Evolutionary conservation across 2,113 vertebrate species (phyloP).

Genomic region (Brachypteracias leptosomus): DNA sequence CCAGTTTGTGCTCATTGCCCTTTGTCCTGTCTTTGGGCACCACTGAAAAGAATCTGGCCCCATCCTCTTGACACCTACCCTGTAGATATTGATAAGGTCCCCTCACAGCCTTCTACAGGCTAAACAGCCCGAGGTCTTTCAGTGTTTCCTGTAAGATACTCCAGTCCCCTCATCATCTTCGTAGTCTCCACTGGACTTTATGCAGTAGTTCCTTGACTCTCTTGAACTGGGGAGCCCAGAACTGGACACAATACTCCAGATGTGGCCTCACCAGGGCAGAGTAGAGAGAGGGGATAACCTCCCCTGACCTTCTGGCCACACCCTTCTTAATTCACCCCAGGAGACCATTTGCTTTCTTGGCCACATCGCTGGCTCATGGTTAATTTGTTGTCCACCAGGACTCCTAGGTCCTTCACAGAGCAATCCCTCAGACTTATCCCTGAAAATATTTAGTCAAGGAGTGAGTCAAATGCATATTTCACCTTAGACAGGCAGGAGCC

Average conservation of each 20-base stretch:
- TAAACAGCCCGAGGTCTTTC: background rate
- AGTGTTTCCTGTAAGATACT: background rate
- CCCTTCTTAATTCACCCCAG: background rate
- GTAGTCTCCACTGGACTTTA: background rate
- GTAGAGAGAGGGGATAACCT: background rate
- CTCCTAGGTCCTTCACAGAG: background rate
- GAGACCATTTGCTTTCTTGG: background rate
- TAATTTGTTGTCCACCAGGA: background rate
- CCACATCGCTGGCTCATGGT: background rate
- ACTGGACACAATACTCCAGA: background rate
- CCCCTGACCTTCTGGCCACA: background rate
- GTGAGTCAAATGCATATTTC: rapidly evolving
- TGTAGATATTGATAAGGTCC: background rate
- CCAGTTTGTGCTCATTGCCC: background rate
- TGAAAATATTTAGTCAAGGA: background rate
- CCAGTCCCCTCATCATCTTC: background rate
- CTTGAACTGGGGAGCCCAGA: background rate
- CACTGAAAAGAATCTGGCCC: background rate
- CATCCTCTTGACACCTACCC: background rate
- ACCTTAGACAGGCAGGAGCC: background rate
- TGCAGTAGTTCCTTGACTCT: background rate
- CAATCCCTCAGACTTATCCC: background rate
- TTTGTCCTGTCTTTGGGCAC: background rate
- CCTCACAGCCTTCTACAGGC: background rate
- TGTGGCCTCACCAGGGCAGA: background rate